A percentile compares a stretch with the other conserved stretches of the same genome.
phyloP scores from a whole-genome alignment of 2,113 vertebrate species.

The Pseudonaja textilis region DNA sequence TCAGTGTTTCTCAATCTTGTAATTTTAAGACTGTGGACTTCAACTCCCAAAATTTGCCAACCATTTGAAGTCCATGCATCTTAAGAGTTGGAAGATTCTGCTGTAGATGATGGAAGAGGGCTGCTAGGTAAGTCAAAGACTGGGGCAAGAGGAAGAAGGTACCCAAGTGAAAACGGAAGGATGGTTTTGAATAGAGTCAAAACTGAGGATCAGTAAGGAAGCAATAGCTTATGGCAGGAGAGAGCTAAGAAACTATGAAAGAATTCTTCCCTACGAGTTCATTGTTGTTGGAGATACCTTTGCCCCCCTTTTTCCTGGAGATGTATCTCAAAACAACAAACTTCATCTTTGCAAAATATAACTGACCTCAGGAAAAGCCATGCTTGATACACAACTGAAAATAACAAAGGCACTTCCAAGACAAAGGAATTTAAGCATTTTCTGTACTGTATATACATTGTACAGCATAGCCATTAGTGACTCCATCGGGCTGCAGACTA shows the following conservation, averaged over 20 bases:
- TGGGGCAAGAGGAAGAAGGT: neutral
- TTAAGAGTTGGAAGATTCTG: neutral
- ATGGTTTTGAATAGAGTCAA: neutral
- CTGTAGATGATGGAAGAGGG: neutral
- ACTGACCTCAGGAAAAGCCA: neutral
- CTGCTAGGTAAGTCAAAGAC: neutral
- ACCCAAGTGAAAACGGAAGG: neutral
- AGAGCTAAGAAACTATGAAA: neutral
- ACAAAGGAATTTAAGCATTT: neutral
- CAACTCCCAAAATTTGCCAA: neutral
- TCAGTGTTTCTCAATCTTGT: neutral
- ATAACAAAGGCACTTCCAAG: neutral
- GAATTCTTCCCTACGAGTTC: neutral
- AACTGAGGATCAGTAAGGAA: neutral
- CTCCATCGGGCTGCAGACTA: neutral
- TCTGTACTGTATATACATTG: neutral
- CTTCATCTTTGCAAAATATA: neutral
- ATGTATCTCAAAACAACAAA: neutral
- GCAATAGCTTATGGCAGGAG: neutral
- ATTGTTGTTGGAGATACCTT: neutral
- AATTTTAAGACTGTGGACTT: neutral
- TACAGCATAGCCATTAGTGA: neutral
- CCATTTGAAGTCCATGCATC: neutral
- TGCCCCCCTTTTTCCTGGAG: neutral
- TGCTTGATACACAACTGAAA: neutral